phyloP scores from a whole-genome alignment of 2,797 vertebrate species.

The Loriculus beryllinus region DNA sequence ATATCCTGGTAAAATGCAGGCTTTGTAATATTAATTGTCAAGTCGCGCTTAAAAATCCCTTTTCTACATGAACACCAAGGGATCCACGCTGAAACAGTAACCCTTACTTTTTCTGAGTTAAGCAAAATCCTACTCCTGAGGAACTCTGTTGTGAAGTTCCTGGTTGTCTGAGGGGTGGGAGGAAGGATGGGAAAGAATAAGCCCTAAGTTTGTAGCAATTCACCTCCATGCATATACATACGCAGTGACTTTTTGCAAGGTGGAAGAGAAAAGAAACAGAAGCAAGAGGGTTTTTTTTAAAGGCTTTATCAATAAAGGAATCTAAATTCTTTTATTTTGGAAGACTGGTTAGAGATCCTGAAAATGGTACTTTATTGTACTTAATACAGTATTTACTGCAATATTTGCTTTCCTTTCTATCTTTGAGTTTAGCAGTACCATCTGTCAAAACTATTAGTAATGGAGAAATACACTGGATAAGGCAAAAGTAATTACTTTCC shows the following conservation, averaged over 20 bases:
- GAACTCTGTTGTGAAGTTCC: neutral
- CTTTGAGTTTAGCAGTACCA: neutral
- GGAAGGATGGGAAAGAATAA: neutral
- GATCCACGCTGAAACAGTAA: neutral
- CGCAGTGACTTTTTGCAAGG: neutral
- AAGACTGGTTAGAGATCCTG: neutral
- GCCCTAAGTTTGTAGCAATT: neutral
- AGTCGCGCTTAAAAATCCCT: neutral
- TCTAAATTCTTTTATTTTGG: neutral
- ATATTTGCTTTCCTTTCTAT: neutral
- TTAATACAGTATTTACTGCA: neutral
- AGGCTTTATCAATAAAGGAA: neutral
- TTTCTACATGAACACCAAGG: neutral
- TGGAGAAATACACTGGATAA: neutral
- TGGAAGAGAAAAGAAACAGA: neutral
- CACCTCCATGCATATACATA: neutral
- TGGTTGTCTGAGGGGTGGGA: neutral
- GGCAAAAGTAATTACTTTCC: conserved; percentile 31
- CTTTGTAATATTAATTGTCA: neutral
- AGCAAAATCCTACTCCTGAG: neutral
- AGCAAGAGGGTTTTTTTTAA: neutral
- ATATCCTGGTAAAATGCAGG: neutral
- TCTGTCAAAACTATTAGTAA: conserved; percentile 49
- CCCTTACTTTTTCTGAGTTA: neutral
- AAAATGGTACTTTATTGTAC: neutral